Base-by-base conservation (phyloP, 1,140 invertebrate species). In the Diorhabda carinulata region DNA sequence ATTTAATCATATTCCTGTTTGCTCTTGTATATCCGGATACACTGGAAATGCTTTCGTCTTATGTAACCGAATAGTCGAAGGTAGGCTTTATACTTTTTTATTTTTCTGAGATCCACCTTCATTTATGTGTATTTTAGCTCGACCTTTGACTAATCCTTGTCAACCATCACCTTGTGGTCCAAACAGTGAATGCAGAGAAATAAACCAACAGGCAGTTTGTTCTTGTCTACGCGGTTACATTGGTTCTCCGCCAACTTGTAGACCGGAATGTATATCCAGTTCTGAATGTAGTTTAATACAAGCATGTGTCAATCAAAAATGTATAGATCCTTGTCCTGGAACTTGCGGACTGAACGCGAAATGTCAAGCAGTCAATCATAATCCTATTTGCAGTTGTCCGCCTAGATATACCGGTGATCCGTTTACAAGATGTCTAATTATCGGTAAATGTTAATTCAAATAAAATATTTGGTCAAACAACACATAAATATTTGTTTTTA, bases 281-380 rank as follows among this genome's bases (percentile, higher is more conserved):
- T 84, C 84, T 3, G 88, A 89, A 72, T 90, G 88, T 78, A 67
- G 82, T 56, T 67, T 78, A 58, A 85, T 82, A 71, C 78, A 84
- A 75, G 86, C 88, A 2, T 91, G 90, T 75, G 81, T 87, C 42
- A 84, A 86, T 70, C 87, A 87, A 56, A 87, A 84, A 71, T 91
- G 90, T 77, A 82, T 78, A 40, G 87, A 93, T 79, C 91, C 91
- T 5, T 93, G 91, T 74, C 82, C 86, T 43, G 90, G 88, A 64
- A 86, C 88, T 5, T 94, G 92, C 77, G 91, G 91, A 61, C 80
- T 86, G 69, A 87, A 88, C 76, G 88, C 92, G 41, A 84, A 85
- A 70, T 92, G 90, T 75, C 83, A 86, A 75, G 88, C 90, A 4
- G 82, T 88, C 2, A 90, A 90, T 76, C 90, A 91, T 73, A 87